Evolutionary conservation across 2,113 vertebrate species (phyloP).

Genomic region (Prunella fulvescens): DNA sequence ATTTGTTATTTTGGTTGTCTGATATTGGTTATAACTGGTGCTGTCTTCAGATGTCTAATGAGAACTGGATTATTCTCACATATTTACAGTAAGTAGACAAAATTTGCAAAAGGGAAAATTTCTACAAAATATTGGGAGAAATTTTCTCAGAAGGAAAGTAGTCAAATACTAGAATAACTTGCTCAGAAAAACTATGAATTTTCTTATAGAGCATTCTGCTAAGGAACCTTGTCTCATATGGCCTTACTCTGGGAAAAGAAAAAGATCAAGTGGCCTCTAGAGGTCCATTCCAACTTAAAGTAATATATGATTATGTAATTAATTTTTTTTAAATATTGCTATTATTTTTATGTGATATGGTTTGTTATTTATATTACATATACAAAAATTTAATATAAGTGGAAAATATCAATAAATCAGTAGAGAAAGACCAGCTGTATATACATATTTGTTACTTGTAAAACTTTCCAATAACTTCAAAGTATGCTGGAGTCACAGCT

Average conservation of each 20-base stretch:
- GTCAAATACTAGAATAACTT: background rate
- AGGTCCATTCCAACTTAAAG: background rate
- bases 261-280: background rate
- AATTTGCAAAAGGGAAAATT: background rate
- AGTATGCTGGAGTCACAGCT: background rate
- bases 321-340: background rate
- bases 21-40: background rate
- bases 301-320: background rate
- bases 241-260: background rate
- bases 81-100: fast-evolving
- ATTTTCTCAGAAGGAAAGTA: background rate
- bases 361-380: background rate
- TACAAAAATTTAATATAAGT: background rate
- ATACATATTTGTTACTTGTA: background rate
- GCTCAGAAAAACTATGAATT: background rate
- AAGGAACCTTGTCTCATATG: background rate
- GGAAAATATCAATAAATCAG: background rate
- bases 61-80: background rate
- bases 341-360: background rate
- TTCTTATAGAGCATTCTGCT: background rate
- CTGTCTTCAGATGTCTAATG: background rate
- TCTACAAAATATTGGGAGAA: background rate
- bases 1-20: background rate
- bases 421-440: background rate
- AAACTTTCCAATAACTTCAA: background rate